phyloP scores from a whole-genome alignment of 2,888 invertebrate species.

The Orchestes rusci region DNA sequence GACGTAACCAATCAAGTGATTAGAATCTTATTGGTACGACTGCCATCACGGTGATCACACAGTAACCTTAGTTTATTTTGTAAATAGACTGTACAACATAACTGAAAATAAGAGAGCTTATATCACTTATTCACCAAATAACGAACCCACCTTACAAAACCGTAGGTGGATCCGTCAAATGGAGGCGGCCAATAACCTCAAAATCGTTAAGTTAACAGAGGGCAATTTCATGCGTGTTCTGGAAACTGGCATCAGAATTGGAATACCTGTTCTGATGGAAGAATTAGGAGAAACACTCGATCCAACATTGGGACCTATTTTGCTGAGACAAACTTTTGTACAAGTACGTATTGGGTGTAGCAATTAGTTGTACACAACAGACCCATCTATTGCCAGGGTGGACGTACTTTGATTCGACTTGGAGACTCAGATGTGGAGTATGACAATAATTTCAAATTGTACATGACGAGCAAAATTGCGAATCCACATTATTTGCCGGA shows the following conservation, averaged over 20 bases:
- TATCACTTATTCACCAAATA: no score
- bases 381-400: slow-evolving; percentile 50
- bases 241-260: slow-evolving; percentile 77
- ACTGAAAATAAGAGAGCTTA: no score
- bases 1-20: no score
- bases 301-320: slow-evolving; percentile 75
- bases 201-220: slow-evolving; percentile 75
- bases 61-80: no score
- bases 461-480: slow-evolving; percentile 84
- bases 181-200: slow-evolving; percentile 68
- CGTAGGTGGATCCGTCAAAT: slow-evolving; percentile 88
- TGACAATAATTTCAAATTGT: slow-evolving; percentile 75
- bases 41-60: no score
- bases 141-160: no score
- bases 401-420: slow-evolving; percentile 72
- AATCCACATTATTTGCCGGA: slow-evolving; percentile 94
- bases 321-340: slow-evolving; percentile 71
- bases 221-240: slow-evolving; percentile 64
- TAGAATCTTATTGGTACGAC: no score
- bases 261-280: slow-evolving; percentile 79
- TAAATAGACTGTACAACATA: no score
- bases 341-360: slow-evolving; percentile 49
- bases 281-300: slow-evolving; percentile 84
- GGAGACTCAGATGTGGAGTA: slow-evolving; percentile 89
- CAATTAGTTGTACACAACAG: neutral